Conservation (phyloP, 2,888 invertebrate genomes). For the Cryptosula pallasiana region DNA sequence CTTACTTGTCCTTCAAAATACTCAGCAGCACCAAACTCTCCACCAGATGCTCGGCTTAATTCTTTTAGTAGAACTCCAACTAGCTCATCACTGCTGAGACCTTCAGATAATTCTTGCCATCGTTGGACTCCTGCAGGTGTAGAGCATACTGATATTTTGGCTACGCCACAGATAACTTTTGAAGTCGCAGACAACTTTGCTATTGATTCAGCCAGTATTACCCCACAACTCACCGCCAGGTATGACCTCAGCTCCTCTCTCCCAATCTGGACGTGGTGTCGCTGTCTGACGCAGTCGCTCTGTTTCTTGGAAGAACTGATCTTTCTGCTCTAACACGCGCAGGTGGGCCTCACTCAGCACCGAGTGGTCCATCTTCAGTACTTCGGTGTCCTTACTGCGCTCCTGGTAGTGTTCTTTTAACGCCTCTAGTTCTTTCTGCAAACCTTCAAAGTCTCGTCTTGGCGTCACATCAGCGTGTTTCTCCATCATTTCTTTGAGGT, state of each 20-base stretch:
- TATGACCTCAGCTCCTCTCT: constrained; percentile 45
- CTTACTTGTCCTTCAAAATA: constrained; percentile 21
- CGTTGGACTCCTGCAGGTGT: constrained; percentile 28
- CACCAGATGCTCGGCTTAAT: constrained; percentile 35
- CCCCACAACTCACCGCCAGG: constrained; percentile 43
- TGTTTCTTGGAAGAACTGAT: constrained; percentile 47
- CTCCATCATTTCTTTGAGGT: constrained; percentile 49
- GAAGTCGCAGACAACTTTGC: too few species aligned
- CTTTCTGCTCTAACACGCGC: constrained; percentile 45
- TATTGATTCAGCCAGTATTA: background rate
- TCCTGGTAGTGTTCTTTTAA: constrained; percentile 36
- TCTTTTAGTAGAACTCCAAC: constrained; percentile 47
- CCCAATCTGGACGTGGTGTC: constrained; percentile 52
- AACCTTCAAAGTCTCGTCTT: constrained; percentile 45
- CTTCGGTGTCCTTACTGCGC: constrained; percentile 37
- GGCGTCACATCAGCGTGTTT: constrained; percentile 53
- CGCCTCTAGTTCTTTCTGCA: constrained; percentile 42
- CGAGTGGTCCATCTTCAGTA: constrained; percentile 45
- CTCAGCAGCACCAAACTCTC: constrained; percentile 22
- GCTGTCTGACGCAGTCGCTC: constrained; percentile 45
- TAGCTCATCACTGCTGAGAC: constrained; percentile 45
- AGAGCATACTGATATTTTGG: background rate
- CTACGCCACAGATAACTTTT: too few species aligned
- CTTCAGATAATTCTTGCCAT: constrained; percentile 48
- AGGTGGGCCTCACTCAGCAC: constrained; percentile 44